Evolutionary conservation across 2,888 invertebrate genomes (phyloP).

Genomic region (Hedya salicella): DNA sequence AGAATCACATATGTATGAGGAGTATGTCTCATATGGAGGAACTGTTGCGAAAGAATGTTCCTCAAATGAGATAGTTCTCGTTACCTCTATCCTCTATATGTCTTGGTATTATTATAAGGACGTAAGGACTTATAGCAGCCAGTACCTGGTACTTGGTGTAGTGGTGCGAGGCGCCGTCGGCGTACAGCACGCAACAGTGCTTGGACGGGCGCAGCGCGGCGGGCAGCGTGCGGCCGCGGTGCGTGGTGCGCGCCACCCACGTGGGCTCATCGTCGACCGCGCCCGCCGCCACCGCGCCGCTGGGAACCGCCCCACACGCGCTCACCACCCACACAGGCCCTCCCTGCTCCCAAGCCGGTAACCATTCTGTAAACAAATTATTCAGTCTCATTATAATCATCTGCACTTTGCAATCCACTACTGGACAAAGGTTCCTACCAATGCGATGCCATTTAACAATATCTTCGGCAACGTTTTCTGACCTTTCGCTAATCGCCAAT

Average conservation of each 20-base stretch:
- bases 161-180: conserved; percentile 64
- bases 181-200: conserved; percentile 72
- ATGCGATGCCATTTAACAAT: too few relatives aligned
- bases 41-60: too few relatives aligned
- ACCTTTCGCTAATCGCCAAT: too few relatives aligned
- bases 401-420: too few relatives aligned
- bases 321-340: conserved; percentile 78
- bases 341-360: conserved; percentile 60
- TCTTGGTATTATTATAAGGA: too few relatives aligned
- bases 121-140: too few relatives aligned
- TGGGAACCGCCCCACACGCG: conserved; percentile 76
- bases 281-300: conserved; percentile 75
- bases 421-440: not conserved
- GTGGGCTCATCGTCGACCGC: conserved; percentile 63
- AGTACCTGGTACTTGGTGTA: conserved; percentile 76
- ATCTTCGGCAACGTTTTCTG: too few relatives aligned
- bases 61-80: too few relatives aligned
- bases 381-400: too few relatives aligned
- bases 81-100: too few relatives aligned
- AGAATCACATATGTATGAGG: too few relatives aligned
- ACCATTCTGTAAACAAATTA: conserved; percentile 58
- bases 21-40: too few relatives aligned
- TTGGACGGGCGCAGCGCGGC: conserved; percentile 73
- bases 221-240: conserved; percentile 69
- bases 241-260: conserved; percentile 76